phyloP scores from a whole-genome alignment of 23 tunicate species.

The Pegea sp. region DNA sequence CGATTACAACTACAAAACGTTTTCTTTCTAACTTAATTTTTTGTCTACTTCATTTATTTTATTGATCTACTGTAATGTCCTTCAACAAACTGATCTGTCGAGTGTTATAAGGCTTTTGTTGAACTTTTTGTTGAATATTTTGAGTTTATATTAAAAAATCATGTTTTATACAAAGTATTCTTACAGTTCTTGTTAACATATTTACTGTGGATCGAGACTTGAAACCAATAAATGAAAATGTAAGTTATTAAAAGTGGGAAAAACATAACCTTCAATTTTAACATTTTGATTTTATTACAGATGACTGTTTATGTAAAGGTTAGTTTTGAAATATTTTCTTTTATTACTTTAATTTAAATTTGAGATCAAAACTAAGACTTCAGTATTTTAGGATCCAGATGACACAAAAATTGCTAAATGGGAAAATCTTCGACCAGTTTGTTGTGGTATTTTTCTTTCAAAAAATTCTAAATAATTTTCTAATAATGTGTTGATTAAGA shows the following conservation, averaged over 20 bases:
- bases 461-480: not conserved
- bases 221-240: constrained; percentile 46
- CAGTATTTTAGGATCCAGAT: constrained; percentile 51
- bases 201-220: constrained; percentile 54
- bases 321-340: constrained; percentile 1
- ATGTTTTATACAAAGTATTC: no score
- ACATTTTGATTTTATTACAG: constrained; percentile 10
- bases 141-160: no score
- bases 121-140: no score
- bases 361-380: no score
- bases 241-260: no score
- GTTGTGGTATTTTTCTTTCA: constrained; percentile 45
- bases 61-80: no score
- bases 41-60: no score
- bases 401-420: constrained; percentile 62
- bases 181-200: constrained; percentile 43
- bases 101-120: no score
- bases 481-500: no score
- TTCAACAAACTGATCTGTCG: no score
- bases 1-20: no score
- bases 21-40: no score
- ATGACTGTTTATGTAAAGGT: constrained; percentile 76
- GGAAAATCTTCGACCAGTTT: constrained; percentile 26
- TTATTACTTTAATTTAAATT: not conserved
- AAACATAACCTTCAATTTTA: not conserved